Base-by-base conservation (phyloP, 2,888 invertebrate genomes). In the Strigamia transsilvanica region DNA sequence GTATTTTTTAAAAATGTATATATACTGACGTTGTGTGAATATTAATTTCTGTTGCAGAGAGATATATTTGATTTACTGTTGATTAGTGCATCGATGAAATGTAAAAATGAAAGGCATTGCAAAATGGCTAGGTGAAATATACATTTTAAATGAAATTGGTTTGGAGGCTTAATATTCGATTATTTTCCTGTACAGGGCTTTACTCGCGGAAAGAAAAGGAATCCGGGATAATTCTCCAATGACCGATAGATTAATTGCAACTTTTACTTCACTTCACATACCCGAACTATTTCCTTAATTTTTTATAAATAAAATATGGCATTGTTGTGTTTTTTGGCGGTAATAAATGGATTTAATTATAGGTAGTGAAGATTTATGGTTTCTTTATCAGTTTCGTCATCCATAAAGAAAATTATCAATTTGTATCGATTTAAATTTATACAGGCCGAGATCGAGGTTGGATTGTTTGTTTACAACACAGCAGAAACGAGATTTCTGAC, bases 11-110 rank as follows among this genome's bases (percentile, higher is more conserved):
- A 38, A 38, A 23, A 42, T 80, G 1, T 41, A n/a, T 46, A 42
- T 12, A 5, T 32, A 23, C 15, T 18, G 1, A n/a, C 3, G 0
- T 27, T 46, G 21, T 23, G 10, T 3, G 5, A 13, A 5, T 27
- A 56, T 41, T 15, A 41, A 42, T 61, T 3, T 41, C 5, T 77
- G 15, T 81, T 82, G 56, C 78, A 83, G 83, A 23, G 83, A 41
- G 83, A 83, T 78, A 15, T 83, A 27, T 82, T 83, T 23, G 79
- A 83, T 82, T 81, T 82, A 32, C 23, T 83, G 13, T 56, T 83
- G n/a, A 83, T 83, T 38, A 79, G 21, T 42, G 38, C 83, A 18
- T 82, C 83, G 15, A 34, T 83, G 21, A 83, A 83, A 78, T 83
- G 82, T n/a, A 12, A 42, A 9, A 82, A 79, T 9, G 78, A 38